These are phyloP conservation scores for Hiodon tergisus DNA, from an alignment of 2,113 vertebrate genomes.

Conservation along the genomic window DNA sequence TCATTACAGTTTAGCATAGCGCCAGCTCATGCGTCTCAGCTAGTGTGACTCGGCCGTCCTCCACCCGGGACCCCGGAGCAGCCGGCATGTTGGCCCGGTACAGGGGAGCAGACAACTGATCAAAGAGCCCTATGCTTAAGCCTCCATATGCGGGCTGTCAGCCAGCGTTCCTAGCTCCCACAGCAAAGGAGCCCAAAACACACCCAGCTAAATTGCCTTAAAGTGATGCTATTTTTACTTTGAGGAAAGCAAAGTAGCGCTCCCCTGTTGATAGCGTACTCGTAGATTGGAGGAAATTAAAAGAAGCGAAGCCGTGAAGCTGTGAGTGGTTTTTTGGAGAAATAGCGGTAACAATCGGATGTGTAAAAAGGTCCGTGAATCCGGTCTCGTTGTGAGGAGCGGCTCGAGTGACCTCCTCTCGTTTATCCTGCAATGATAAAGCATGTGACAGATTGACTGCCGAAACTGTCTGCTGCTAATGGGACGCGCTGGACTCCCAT, in stretches of 20 bases:
- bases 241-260: constrained; percentile 41
- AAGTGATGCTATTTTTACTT: constrained; percentile 67
- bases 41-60: constrained; percentile 61
- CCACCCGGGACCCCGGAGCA: constrained; percentile 52
- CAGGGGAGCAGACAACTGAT: constrained; percentile 47
- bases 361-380: too few species aligned
- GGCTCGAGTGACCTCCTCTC: not conserved
- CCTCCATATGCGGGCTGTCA: constrained; percentile 61
- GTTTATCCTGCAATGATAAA: too few species aligned
- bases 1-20: not conserved
- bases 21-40: constrained; percentile 18
- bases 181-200: constrained; percentile 44
- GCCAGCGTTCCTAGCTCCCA: constrained; percentile 54
- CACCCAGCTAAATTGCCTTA: constrained; percentile 61
- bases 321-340: constrained; percentile 14
- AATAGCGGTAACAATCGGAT: constrained; percentile 9
- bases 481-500: too few species aligned
- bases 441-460: too few species aligned
- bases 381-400: not conserved
- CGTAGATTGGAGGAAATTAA: constrained; percentile 46
- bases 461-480: too few species aligned
- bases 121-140: constrained; percentile 64
- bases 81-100: constrained; percentile 12
- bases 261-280: constrained; percentile 46
- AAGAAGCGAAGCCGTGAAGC: constrained; percentile 44